Base-by-base conservation (phyloP, 1,140 invertebrate species). In the Drosophila sp. region DNA sequence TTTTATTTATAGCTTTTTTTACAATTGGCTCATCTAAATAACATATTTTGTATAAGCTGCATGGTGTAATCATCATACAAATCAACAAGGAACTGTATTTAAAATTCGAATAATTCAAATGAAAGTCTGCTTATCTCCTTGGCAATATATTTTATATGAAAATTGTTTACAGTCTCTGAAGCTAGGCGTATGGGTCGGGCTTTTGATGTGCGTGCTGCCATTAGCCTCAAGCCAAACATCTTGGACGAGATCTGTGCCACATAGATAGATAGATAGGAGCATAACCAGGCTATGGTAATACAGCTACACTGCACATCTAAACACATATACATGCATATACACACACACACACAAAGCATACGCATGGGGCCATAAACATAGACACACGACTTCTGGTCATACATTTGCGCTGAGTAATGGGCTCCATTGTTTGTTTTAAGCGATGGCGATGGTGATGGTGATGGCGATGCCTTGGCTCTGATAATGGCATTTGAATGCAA, bases 401-500 rank as follows among this genome's bases (percentile, higher is more conserved):
- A 73, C 71, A 46, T 59, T 58, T 43, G 46, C 27, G 61, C 38
- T 83, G 76, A 79, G 74, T 76, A 74, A 89, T 89, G 76, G 72
- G 64, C 53, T 48, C 67, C 83, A 87, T 87, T 87, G 83, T 87
- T 87, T 87, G 83, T 78, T 83, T 73, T 89, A 80, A 89, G 83
- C 77, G 79, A 45, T 64, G 71, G 70, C 73, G 82, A 89, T 87
- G 83, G n/a, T n/a, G n/a, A n/a, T n/a, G n/a, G 83, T 74, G 79
- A 45, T 64, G 71, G 70, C 73, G 82, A 89, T 87, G 83, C 80
- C 82, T 89, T 87, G 76, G 70, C 82, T 48, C 66, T 72, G 83
- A 89, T 89, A 87, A 89, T 76, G 67, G 76, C 83, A 83, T 83
- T 79, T 87, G 83, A 83, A 87, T 89, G 82, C 82, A 77, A 61